Evolutionary conservation across 2,888 invertebrate species (phyloP).

Genomic region (Pogonocherus hispidulus): DNA sequence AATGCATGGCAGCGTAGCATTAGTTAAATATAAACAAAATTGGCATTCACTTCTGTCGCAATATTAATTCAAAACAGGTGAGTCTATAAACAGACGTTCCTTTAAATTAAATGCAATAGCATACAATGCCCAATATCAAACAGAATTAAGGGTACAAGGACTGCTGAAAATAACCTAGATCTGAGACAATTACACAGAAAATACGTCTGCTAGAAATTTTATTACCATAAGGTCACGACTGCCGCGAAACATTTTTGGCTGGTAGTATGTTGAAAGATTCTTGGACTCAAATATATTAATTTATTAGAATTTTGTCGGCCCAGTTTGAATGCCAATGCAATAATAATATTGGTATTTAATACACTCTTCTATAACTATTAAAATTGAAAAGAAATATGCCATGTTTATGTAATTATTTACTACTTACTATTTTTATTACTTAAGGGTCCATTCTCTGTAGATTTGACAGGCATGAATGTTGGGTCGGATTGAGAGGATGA

Average conservation of each 20-base stretch:
- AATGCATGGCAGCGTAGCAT: conserved; percentile 29
- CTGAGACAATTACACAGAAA: background rate
- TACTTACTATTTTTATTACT: no score
- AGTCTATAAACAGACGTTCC: conserved; percentile 32
- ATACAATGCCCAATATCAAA: conserved; percentile 36
- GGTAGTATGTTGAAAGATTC: background rate
- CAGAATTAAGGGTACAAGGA: conserved; percentile 47
- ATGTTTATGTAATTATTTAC: no score
- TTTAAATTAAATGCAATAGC: conserved; percentile 36
- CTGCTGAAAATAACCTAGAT: conserved; percentile 33
- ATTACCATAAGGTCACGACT: background rate
- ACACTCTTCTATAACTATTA: no score
- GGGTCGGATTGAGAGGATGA: no score
- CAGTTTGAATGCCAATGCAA: no score
- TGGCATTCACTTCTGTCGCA: conserved; percentile 45
- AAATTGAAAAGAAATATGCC: no score
- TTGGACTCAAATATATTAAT: no score
- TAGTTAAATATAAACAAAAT: conserved; percentile 48
- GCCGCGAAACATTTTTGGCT: background rate
- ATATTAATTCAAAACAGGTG: conserved; percentile 61
- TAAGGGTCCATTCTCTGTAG: no score
- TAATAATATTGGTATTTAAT: no score
- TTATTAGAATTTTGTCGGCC: no score
- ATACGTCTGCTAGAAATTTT: background rate
- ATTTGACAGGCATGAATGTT: no score